Evolutionary conservation across 2,888 invertebrate genomes (phyloP).

Genomic region (Phengaris arion): DNA sequence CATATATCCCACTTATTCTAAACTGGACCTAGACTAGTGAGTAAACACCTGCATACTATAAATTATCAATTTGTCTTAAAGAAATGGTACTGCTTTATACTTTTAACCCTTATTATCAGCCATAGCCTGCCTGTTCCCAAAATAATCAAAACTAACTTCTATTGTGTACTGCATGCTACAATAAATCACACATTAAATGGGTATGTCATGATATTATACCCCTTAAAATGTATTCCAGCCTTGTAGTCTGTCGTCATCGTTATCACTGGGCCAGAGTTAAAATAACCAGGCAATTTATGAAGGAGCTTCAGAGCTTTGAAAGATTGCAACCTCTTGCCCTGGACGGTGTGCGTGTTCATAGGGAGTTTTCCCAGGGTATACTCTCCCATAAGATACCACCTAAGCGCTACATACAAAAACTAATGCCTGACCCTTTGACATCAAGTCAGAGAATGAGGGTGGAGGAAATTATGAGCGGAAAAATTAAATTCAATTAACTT

Average conservation of each 20-base stretch:
- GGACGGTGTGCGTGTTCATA: constrained; percentile 82
- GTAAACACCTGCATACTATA: constrained; percentile 46
- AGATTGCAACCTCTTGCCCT: constrained; percentile 81
- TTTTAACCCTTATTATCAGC: neutral
- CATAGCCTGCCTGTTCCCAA: neutral
- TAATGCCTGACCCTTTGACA: constrained; percentile 64
- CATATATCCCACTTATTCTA: constrained; percentile 81
- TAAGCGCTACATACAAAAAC: constrained; percentile 65
- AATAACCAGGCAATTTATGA: constrained; percentile 80
- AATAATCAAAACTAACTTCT: neutral
- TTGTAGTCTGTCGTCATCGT: constrained; percentile 82
- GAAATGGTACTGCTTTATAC: neutral
- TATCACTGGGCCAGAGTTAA: constrained; percentile 73
- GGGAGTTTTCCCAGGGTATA: constrained; percentile 81
- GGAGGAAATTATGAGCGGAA: constrained; percentile 68
- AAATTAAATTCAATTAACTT: constrained; percentile 47
- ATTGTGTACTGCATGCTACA: too few species aligned
- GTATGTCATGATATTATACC: neutral
- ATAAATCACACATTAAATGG: too few species aligned
- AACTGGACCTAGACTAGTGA: constrained; percentile 81
- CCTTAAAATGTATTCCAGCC: constrained; percentile 55
- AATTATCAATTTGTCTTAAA: neutral
- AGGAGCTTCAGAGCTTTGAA: constrained; percentile 81
- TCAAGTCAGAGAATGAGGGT: constrained; percentile 65
- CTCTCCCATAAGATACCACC: constrained; percentile 74